phyloP scores from a whole-genome alignment of 2,113 vertebrate genomes.

The Hyperoodon ampullatus region DNA sequence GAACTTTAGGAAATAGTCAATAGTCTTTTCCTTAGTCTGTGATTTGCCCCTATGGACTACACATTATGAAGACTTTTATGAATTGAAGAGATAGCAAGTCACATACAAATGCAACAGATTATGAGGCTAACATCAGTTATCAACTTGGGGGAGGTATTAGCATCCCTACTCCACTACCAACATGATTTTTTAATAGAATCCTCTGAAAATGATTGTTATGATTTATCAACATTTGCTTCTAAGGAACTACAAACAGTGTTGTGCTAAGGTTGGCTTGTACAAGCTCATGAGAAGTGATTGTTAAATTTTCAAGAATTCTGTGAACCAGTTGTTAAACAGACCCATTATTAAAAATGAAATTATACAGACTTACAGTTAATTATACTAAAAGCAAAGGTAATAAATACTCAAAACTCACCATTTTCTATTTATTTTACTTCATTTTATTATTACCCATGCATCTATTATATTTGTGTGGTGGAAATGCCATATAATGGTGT shows the following conservation, averaged over 20 bases:
- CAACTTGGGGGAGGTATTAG: neutral
- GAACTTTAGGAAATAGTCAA: neutral
- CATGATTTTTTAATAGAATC: neutral
- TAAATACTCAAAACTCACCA: neutral
- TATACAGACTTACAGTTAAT: neutral
- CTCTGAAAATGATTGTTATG: neutral
- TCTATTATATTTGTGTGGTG: neutral
- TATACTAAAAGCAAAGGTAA: neutral
- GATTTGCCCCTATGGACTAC: neutral
- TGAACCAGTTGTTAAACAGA: neutral
- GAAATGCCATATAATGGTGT: neutral
- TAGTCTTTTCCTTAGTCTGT: neutral
- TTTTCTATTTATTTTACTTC: neutral
- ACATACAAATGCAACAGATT: neutral
- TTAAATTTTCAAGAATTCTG: constrained; percentile 1
- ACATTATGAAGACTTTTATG: neutral
- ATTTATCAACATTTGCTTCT: neutral
- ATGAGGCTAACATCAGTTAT: neutral
- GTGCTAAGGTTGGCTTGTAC: neutral
- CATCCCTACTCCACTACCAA: neutral
- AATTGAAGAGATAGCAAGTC: neutral
- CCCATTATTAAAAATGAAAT: neutral
- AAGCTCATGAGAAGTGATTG: neutral
- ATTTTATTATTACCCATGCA: neutral
- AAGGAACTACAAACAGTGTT: neutral